Evolutionary conservation across 2,797 vertebrate genomes (phyloP).

Genomic region (Sebastes diaconus): DNA sequence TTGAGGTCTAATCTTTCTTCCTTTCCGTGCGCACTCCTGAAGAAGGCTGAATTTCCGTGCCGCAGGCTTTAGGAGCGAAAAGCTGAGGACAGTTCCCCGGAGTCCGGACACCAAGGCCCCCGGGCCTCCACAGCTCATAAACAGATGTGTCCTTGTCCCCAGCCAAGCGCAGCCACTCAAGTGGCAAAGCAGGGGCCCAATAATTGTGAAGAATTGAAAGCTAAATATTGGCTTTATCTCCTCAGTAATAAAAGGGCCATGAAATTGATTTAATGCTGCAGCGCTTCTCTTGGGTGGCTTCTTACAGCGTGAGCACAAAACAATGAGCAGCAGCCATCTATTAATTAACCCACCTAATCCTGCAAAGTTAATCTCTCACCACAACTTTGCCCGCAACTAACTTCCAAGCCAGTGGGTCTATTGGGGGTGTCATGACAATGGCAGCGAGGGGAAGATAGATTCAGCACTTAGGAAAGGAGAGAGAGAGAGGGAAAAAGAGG

Average conservation of each 20-base stretch:
- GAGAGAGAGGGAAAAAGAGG: conserved; percentile 29
- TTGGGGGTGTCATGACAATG: conserved; percentile 79
- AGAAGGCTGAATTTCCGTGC: conserved; percentile 51
- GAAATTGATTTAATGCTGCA: conserved; percentile 92
- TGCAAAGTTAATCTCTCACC: conserved; percentile 85
- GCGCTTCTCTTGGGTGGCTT: conserved; percentile 85
- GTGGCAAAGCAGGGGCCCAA: conserved; percentile 80
- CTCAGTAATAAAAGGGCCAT: conserved; percentile 88
- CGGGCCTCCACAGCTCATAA: conserved; percentile 75
- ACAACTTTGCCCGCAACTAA: conserved; percentile 83
- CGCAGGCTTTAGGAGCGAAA: conserved; percentile 54
- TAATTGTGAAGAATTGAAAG: conserved; percentile 88
- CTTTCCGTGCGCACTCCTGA: conserved; percentile 44
- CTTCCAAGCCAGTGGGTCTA: conserved; percentile 80
- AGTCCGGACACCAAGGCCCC: conserved; percentile 77
- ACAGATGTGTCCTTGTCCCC: conserved; percentile 85
- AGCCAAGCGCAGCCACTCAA: conserved; percentile 82
- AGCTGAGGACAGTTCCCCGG: conserved; percentile 79
- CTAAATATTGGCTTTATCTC: conserved; percentile 87
- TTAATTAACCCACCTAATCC: conserved; percentile 90
- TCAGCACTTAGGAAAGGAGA: conserved; percentile 67
- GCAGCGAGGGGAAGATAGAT: conserved; percentile 72
- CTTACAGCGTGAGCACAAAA: conserved; percentile 84
- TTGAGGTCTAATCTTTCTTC: conserved; percentile 53
- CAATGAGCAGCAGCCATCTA: conserved; percentile 87